phyloP scores from a whole-genome alignment of 1,140 invertebrate genomes.

The Drosophila santomea region DNA sequence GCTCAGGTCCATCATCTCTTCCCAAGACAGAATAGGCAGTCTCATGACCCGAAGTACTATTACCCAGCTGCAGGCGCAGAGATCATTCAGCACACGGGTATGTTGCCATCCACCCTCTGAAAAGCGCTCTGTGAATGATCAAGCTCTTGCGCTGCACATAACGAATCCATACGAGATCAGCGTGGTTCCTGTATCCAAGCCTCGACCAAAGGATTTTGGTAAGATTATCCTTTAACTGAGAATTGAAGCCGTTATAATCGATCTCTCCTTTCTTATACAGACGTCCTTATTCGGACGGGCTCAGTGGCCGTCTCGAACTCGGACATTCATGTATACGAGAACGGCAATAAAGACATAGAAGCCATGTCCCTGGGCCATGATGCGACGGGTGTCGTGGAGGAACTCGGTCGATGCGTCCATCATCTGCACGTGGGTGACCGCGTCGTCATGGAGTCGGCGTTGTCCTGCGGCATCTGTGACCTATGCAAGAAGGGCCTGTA shows the following conservation, averaged over 20 bases:
- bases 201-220: slow-evolving; percentile 55
- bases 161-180: slow-evolving; percentile 42
- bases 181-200: slow-evolving; percentile 11
- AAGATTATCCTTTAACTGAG: not conserved
- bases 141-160: slow-evolving; percentile 38
- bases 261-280: slow-evolving; percentile 10
- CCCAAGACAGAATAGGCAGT: slow-evolving; percentile 25
- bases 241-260: no score
- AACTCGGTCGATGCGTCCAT: slow-evolving; percentile 59
- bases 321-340: slow-evolving; percentile 75
- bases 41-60: not conserved
- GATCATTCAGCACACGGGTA: not conserved
- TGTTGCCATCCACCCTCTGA: not conserved
- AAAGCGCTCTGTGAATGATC: no score
- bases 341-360: slow-evolving; percentile 43
- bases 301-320: slow-evolving; percentile 56
- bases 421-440: slow-evolving; percentile 65
- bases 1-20: not conserved
- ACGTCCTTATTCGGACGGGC: slow-evolving; percentile 65
- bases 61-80: not conserved
- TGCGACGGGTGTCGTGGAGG: slow-evolving; percentile 65
- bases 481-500: slow-evolving; percentile 69
- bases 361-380: slow-evolving; percentile 70
- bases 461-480: slow-evolving; percentile 74
- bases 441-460: slow-evolving; percentile 70